phyloP scores from a whole-genome alignment of 2,797 vertebrate genomes.

The Fistularia commersonii region DNA sequence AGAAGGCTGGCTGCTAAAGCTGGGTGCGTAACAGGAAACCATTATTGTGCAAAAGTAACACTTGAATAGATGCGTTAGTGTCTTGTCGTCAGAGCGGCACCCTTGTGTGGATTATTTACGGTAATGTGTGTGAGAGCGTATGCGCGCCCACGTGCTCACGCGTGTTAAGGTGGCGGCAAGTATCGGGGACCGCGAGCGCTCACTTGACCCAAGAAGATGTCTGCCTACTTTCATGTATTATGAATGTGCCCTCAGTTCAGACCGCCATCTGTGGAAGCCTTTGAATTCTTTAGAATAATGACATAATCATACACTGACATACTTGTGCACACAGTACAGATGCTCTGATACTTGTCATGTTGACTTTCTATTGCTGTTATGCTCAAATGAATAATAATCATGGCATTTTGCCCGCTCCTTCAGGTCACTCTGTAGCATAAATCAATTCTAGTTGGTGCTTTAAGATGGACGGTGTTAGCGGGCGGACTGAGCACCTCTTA shows the following conservation, averaged over 20 bases:
- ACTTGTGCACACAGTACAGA: not conserved
- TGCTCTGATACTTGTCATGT: too few species aligned
- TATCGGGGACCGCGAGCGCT: not conserved
- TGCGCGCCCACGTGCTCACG: too few species aligned
- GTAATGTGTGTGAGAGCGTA: too few species aligned
- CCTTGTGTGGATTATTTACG: constrained; percentile 5
- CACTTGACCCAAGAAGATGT: constrained; percentile 25
- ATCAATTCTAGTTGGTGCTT: too few species aligned
- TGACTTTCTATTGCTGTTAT: too few species aligned
- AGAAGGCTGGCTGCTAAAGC: constrained; percentile 94
- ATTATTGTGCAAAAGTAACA: not conserved
- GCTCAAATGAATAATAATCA: too few species aligned
- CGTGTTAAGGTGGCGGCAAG: not conserved
- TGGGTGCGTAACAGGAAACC: constrained; percentile 77
- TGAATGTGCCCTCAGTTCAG: constrained; percentile 57
- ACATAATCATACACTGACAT: constrained; percentile 19
- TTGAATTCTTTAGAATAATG: constrained; percentile 54
- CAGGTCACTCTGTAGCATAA: too few species aligned
- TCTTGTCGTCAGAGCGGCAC: constrained; percentile 6
- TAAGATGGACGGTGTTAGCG: too few species aligned
- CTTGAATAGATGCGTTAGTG: not conserved
- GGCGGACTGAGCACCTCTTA: too few species aligned
- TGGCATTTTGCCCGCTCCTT: too few species aligned
- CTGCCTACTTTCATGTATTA: constrained; percentile 53
- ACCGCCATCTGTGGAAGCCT: constrained; percentile 33